Base-by-base conservation (phyloP, 2,888 invertebrate species). In the Agriotes lineatus region DNA sequence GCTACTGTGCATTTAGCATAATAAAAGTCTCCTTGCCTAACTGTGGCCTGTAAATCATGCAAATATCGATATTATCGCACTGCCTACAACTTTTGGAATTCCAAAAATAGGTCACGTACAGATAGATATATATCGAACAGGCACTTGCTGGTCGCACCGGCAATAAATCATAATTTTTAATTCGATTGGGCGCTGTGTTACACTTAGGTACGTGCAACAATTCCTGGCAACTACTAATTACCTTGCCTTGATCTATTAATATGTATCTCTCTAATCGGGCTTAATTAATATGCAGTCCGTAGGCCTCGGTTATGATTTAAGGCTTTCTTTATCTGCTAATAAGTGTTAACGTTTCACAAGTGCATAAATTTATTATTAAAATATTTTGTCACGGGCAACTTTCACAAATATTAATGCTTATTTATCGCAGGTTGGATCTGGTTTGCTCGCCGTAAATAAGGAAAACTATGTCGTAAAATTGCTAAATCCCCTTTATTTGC, bases 211-310 rank as follows among this genome's bases (percentile, higher is more conserved):
- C 22, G 22, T 22, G 33, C 39, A 37, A 61, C 50, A 61, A 52
- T 45, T 59, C 48, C 1, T 35, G 56, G 58, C 57, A 67, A 67
- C 54, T 61, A 37, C 60, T 60, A 60, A 60, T 67, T 67, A 67
- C 45, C 22, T 60, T 45, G 39, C 67, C 67, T 67, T 54, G 60
- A 67, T 67, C 52, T 67, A 59, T 67, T 67, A 64, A 19, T 45
- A 54, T 57, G 54, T 67, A 67, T 67, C 67, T 60, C 18, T 35
- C 30, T 39, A 60, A 64, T 57, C 52, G 20, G 6, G 10, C 56
- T 56, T 39, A 39, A 56, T 56, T 39, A 56, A 56, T 56, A 56
- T 56, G 52, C 52, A 48, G 58, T 42, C 37, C 42, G 25, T 39
- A 44, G 58, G 42, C 30, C 42, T 35, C n/a, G 25, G 9, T 22